These are phyloP conservation scores for Chiroxiphia lanceolata DNA, from an alignment of 2,797 vertebrate species.

Conservation along the genomic window DNA sequence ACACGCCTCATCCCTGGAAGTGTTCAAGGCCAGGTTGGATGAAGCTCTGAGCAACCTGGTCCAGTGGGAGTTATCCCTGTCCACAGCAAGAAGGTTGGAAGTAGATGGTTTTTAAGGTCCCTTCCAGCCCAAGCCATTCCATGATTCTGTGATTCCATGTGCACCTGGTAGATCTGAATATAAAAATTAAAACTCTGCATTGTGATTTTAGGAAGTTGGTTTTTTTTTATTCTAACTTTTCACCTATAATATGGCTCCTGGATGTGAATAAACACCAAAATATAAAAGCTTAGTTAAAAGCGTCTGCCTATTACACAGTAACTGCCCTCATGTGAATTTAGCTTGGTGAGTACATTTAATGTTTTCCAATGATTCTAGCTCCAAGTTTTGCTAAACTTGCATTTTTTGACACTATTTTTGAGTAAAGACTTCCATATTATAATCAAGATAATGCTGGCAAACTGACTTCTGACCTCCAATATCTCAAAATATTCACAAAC, in stretches of 20 bases:
- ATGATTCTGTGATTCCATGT: background rate
- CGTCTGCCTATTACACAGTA: background rate
- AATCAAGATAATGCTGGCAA: conserved; percentile 24
- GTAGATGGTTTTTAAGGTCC: background rate
- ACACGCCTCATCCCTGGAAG: background rate
- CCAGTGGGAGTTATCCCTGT: background rate
- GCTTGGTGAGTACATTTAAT: background rate
- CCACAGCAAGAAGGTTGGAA: accelerated
- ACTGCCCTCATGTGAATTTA: conserved; percentile 7
- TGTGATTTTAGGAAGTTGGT: background rate
- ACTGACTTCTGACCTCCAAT: conserved; percentile 38
- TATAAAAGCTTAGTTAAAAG: conserved; percentile 20
- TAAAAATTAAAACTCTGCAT: background rate
- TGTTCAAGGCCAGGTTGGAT: background rate
- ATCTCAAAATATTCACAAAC: conserved; percentile 37
- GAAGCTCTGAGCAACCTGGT: background rate
- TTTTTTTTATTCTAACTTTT: conserved; percentile 37
- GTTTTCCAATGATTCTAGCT: conserved; percentile 17
- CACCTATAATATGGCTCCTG: background rate
- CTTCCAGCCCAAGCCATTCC: background rate
- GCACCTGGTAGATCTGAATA: background rate
- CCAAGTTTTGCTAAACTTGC: conserved; percentile 32
- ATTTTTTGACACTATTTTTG: conserved; percentile 43
- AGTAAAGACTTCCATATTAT: conserved; percentile 20
- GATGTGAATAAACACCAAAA: background rate